phyloP scores from a whole-genome alignment of 1,140 invertebrate genomes.

The Bradynema listronoti region DNA sequence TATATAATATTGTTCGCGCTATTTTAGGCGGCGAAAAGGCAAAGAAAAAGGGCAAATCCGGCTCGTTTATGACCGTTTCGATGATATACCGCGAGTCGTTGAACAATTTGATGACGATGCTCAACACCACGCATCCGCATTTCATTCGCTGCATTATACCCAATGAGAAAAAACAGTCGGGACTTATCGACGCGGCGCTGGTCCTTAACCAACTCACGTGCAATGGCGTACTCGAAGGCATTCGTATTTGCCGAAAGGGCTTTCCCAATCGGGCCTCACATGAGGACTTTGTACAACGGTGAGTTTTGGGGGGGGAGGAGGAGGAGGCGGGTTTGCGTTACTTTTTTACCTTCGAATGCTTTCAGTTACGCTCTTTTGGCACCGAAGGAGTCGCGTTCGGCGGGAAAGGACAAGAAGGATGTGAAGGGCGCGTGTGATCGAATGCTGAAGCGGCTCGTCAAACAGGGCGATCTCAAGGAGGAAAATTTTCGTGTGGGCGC shows the following conservation, averaged over 20 bases:
- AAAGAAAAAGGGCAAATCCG: slow-evolving; percentile 38
- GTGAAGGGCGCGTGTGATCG: slow-evolving; percentile 36
- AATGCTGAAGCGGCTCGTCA: slow-evolving; percentile 67
- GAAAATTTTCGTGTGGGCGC: slow-evolving; percentile 53
- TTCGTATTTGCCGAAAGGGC: slow-evolving; percentile 99
- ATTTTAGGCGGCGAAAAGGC: slow-evolving; percentile 12
- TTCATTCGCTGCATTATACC: slow-evolving; percentile 99
- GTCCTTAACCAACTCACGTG: slow-evolving; percentile 75
- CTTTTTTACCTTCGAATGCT: too few relatives aligned
- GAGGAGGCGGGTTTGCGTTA: too few relatives aligned
- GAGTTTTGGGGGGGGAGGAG: slow-evolving; percentile 94
- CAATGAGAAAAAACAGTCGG: slow-evolving; percentile 90
- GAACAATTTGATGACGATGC: slow-evolving; percentile 57
- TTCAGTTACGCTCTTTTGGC: slow-evolving; percentile 71
- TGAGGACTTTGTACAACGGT: slow-evolving; percentile 64
- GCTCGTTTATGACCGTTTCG: slow-evolving; percentile 57
- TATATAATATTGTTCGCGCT: too few relatives aligned
- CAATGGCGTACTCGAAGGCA: slow-evolving; percentile 88
- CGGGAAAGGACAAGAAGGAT: slow-evolving; percentile 32
- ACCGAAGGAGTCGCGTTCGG: slow-evolving; percentile 48
- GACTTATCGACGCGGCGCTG: slow-evolving; percentile 51
- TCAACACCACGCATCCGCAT: slow-evolving; percentile 77
- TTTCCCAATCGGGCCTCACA: slow-evolving; percentile 99
- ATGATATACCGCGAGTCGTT: slow-evolving; percentile 50
- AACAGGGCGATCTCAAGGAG: slow-evolving; percentile 59